Evolutionary conservation across 2,797 vertebrate species (phyloP), one percentile per base, ranked within the genome.

Genomic region (Pangasius djambal): DNA sequence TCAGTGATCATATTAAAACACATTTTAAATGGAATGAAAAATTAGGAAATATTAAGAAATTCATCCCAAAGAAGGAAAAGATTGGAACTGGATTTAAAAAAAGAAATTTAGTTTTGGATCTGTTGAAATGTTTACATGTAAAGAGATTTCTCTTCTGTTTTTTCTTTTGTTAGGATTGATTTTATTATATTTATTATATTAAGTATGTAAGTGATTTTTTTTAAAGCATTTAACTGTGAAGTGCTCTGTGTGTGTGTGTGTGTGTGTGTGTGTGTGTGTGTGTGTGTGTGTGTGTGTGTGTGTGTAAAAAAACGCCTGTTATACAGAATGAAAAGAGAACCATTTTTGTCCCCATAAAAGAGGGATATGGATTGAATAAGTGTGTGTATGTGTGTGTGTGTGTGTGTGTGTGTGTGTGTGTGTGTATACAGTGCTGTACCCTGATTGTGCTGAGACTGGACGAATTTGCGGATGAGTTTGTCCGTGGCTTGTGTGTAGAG

Each of bases 401-500:
- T 74, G 18, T 44, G 40, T 55, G 57, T 57, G 61, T 67, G 55
- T 70, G 57, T 75, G 87, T 61, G 70, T 83, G 65, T 34, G 59
- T 52, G 48, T 50, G 20, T 86, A 16, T n/a, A 37, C 52, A 44
- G 28, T 40, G 89, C 78, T 92, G 88, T 96, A 99, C 98, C 97
- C 96, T 99, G 98, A 1, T 97, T 94, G 0, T 92, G 92, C 93
- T 99, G 98, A 0, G 98, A 98, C 92, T 98, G 98, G 93, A 99
- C 95, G 18, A 99, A 99, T 92, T 98, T 99, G 94, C 98, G 97
- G 96, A 99, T 99, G 93, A 99, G 98, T 92, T 98, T 97, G 94
- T 99, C 98, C 0, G 98, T 99, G 93, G 98, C 98, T 94, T 99
- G 98, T 0, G 98, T 99, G 96, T 99, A 99, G 89, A 99, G 97